phyloP scores from a whole-genome alignment of 1,140 invertebrate genomes.

The Sycobia sp. region DNA sequence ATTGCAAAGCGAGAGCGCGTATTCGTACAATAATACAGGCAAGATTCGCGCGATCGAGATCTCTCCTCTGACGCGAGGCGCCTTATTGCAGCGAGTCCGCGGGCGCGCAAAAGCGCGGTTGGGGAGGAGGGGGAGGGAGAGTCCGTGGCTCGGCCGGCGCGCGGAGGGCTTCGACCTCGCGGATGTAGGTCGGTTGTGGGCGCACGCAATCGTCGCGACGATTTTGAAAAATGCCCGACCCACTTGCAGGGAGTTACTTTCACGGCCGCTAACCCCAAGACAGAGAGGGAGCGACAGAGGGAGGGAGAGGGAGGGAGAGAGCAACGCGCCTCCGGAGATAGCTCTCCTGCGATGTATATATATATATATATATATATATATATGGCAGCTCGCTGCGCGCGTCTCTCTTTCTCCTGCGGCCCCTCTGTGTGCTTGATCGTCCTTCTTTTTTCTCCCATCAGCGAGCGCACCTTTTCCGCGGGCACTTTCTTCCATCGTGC shows the following conservation, averaged over 20 bases:
- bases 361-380: neutral
- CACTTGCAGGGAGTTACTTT: conserved; percentile 35
- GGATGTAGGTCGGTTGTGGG: conserved; percentile 36
- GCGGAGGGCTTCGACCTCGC: conserved; percentile 25
- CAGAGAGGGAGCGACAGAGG: too few species aligned
- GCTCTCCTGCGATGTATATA: conserved; percentile 14
- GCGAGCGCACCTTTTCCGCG: neutral
- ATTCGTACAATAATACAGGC: too few species aligned
- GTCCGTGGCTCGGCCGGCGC: neutral
- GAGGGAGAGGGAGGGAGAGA: too few species aligned
- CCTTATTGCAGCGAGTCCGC: neutral
- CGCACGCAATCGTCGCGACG: conserved; percentile 29
- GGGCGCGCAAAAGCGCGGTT: neutral
- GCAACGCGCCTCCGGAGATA: too few species aligned
- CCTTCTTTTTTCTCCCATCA: neutral
- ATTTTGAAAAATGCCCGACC: conserved; percentile 33
- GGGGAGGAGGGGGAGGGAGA: neutral
- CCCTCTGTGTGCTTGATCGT: too few species aligned
- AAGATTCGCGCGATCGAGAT: too few species aligned
- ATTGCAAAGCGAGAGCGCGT: too few species aligned
- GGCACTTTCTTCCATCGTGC: conserved; percentile 23
- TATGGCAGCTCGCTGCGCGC: too few species aligned
- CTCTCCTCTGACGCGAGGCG: neutral
- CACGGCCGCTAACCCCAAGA: conserved; percentile 34
- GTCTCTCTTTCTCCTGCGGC: too few species aligned